Conservation (phyloP, 2,888 invertebrate species). For the Drosophila eohydei region DNA sequence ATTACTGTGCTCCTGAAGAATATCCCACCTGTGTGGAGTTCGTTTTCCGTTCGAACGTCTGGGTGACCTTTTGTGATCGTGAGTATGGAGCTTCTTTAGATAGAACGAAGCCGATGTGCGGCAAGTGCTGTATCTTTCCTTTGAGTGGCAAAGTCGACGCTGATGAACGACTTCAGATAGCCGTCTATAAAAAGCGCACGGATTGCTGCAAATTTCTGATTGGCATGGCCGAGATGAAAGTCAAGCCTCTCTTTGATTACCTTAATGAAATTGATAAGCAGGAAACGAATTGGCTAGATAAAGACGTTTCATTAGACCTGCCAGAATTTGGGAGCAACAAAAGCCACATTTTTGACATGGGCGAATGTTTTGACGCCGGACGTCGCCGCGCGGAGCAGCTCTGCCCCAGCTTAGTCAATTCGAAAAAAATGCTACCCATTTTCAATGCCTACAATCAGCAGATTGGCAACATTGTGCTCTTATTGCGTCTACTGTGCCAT, state of each 20-base stretch:
- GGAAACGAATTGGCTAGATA: background rate
- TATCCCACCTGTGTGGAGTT: conserved; percentile 39
- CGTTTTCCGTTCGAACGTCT: conserved; percentile 81
- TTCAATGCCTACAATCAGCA: conserved; percentile 77
- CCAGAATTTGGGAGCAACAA: background rate
- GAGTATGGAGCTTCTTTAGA: conserved; percentile 76
- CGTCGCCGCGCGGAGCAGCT: conserved; percentile 70
- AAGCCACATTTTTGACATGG: conserved; percentile 32
- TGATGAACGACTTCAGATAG: conserved; percentile 76
- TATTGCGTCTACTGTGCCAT: conserved; percentile 81
- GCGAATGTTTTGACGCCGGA: conserved; percentile 64
- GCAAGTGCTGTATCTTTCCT: conserved; percentile 82
- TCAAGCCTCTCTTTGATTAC: conserved; percentile 68
- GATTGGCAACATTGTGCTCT: conserved; percentile 82
- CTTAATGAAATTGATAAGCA: conserved; percentile 49
- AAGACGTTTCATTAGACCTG: background rate
- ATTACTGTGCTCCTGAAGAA: conserved; percentile 38
- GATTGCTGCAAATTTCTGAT: conserved; percentile 49
- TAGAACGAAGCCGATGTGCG: conserved; percentile 63
- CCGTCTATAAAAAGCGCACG: conserved; percentile 81
- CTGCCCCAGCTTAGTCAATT: conserved; percentile 70
- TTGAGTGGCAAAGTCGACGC: conserved; percentile 72
- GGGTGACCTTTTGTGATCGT: conserved; percentile 81
- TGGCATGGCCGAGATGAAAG: conserved; percentile 24
- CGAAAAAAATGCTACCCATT: conserved; percentile 78